Conservation (phyloP, 2,888 invertebrate species). For the Creontiades dilutus region DNA sequence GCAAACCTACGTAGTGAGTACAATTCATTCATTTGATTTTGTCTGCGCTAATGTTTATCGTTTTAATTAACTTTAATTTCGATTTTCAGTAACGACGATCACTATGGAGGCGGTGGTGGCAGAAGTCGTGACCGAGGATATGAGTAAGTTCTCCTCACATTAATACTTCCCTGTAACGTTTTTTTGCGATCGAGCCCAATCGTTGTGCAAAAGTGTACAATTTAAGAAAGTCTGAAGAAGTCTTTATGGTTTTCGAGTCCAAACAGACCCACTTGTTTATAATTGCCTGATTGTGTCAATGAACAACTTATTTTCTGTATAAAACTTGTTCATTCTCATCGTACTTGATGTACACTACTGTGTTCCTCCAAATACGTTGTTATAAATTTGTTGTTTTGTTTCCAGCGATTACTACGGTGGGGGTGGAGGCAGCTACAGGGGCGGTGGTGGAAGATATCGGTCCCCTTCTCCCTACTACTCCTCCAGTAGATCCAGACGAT, state of each 20-base stretch:
- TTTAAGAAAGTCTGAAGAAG: too few species aligned
- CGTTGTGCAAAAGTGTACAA: too few species aligned
- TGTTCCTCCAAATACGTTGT: too few species aligned
- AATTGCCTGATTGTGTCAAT: too few species aligned
- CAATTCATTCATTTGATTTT: not conserved
- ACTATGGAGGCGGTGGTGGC: not conserved
- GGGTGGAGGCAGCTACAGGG: constrained; percentile 78
- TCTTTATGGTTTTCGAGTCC: too few species aligned
- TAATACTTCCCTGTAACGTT: not conserved
- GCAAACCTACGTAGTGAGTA: constrained; percentile 90
- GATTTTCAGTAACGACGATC: constrained; percentile 22
- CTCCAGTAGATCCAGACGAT: constrained; percentile 80
- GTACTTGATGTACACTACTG: too few species aligned
- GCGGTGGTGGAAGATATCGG: constrained; percentile 82
- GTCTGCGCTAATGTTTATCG: not conserved
- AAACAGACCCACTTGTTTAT: too few species aligned
- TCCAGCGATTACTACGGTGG: constrained; percentile 79
- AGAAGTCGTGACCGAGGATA: constrained; percentile 1
- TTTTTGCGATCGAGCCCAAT: too few species aligned
- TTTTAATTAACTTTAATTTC: not conserved
- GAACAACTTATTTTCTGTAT: too few species aligned
- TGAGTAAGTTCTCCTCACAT: not conserved
- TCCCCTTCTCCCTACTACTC: constrained; percentile 85
- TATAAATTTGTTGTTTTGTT: constrained; percentile 41
- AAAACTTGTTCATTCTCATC: too few species aligned